phyloP scores from a whole-genome alignment of 1,140 invertebrate genomes.

The Ephestia elutella region DNA sequence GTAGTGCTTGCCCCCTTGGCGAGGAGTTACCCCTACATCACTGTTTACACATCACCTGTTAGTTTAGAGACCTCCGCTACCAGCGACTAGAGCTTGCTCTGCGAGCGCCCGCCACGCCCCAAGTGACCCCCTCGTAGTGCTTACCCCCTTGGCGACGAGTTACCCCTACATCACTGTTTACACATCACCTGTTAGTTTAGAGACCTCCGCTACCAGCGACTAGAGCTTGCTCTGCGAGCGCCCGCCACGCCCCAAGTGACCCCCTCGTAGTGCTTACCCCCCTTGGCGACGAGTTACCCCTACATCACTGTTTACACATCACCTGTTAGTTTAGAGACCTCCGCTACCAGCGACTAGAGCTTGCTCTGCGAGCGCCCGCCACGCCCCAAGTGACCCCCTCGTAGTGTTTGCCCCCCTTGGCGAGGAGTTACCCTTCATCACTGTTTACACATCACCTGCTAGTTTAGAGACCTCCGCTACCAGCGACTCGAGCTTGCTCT shows the following conservation, averaged over 20 bases:
- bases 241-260: slow-evolving; percentile 64
- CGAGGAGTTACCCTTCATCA: too few relatives aligned
- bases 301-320: too few relatives aligned
- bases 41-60: slow-evolving; percentile 52
- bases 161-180: too few relatives aligned
- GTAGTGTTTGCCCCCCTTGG: slow-evolving; percentile 36
- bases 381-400: slow-evolving; percentile 55
- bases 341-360: slow-evolving; percentile 79
- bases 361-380: slow-evolving; percentile 77
- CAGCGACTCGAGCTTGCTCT: slow-evolving; percentile 82
- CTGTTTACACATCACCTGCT: slow-evolving; percentile 53
- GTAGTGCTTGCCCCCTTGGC: slow-evolving; percentile 31
- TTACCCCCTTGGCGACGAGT: slow-evolving; percentile 40
- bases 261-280: slow-evolving; percentile 36
- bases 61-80: slow-evolving; percentile 77
- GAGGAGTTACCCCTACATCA: too few relatives aligned
- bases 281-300: slow-evolving; percentile 36
- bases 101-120: slow-evolving; percentile 64
- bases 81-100: slow-evolving; percentile 82
- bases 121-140: slow-evolving; percentile 40
- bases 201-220: slow-evolving; percentile 77
- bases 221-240: slow-evolving; percentile 80
- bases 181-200: slow-evolving; percentile 74
- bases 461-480: slow-evolving; percentile 77
- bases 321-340: slow-evolving; percentile 76